Conservation (phyloP, 1,140 invertebrate genomes). For the Drosophila miranda region DNA sequence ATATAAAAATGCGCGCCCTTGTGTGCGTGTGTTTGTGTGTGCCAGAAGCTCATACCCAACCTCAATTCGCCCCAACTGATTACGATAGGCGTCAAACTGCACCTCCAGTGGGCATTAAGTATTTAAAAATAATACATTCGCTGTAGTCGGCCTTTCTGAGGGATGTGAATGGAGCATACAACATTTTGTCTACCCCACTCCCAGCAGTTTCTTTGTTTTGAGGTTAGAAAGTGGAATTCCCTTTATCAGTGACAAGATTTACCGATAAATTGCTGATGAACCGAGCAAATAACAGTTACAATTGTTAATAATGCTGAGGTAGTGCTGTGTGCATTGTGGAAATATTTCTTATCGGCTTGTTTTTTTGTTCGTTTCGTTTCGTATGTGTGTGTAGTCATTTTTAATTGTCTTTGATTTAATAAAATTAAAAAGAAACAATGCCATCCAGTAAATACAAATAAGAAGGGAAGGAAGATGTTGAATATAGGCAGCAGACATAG, state of each 20-base stretch:
- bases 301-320: conserved; percentile 1
- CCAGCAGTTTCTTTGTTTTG: not conserved
- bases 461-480: conserved; percentile 54
- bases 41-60: conserved; percentile 51
- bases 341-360: conserved; percentile 24
- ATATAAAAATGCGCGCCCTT: conserved; percentile 60
- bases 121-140: conserved; percentile 31
- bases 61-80: conserved; percentile 67
- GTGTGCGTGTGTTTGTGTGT: conserved; percentile 26
- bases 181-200: too few relatives aligned
- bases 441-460: conserved; percentile 51
- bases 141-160: not conserved
- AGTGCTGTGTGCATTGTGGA: conserved; percentile 10
- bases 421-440: conserved; percentile 45
- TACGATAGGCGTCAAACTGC: conserved; percentile 54
- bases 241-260: conserved; percentile 25
- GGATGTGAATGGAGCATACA: not conserved
- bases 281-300: conserved; percentile 11
- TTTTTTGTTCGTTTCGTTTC: conserved; percentile 7
- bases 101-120: conserved; percentile 28
- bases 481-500: conserved; percentile 63
- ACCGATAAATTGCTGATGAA: not conserved
- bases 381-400: conserved; percentile 29
- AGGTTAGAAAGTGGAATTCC: conserved; percentile 9
- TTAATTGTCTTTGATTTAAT: conserved; percentile 54